Evolutionary conservation across 2,888 invertebrate genomes (phyloP).

Genomic region (Caenorhabditis sp.): DNA sequence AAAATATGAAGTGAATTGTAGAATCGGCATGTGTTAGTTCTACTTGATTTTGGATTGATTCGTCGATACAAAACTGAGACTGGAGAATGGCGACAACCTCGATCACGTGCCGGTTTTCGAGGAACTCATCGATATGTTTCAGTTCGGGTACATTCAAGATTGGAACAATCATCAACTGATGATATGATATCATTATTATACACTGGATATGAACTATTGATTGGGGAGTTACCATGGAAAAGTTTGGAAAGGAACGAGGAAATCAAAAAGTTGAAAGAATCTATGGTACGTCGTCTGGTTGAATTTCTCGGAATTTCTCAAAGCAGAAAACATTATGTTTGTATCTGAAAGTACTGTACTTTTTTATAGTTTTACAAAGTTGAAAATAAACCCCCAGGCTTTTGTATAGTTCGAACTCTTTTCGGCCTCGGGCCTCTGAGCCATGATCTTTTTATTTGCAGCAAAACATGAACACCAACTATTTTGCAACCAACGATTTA

Average conservation of each 20-base stretch:
- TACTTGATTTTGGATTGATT: constrained; percentile 58
- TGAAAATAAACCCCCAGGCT: too few species aligned
- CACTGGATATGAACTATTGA: constrained; percentile 26
- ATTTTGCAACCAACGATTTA: constrained; percentile 10
- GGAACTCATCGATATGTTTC: constrained; percentile 63
- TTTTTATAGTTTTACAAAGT: too few species aligned
- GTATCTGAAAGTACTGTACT: too few species aligned
- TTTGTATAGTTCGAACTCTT: too few species aligned
- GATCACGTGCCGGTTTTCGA: constrained; percentile 49
- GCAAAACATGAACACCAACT: constrained; percentile 13
- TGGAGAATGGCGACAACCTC: constrained; percentile 40
- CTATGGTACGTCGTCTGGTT: constrained; percentile 30
- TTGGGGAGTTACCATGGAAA: constrained; percentile 39
- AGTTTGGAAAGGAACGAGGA: constrained; percentile 40
- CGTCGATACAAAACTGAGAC: constrained; percentile 46
- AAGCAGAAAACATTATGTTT: too few species aligned
- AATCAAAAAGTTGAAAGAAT: constrained; percentile 46
- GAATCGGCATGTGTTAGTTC: constrained; percentile 47
- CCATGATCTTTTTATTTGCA: too few species aligned
- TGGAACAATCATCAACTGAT: constrained; percentile 46
- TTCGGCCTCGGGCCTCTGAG: too few species aligned
- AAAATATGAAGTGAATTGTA: constrained; percentile 10
- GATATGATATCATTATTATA: constrained; percentile 52
- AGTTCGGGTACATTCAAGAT: constrained; percentile 42
- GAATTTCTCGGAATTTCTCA: too few species aligned